phyloP scores from a whole-genome alignment of 2,797 vertebrate species.

The Sparidentex hasta region DNA sequence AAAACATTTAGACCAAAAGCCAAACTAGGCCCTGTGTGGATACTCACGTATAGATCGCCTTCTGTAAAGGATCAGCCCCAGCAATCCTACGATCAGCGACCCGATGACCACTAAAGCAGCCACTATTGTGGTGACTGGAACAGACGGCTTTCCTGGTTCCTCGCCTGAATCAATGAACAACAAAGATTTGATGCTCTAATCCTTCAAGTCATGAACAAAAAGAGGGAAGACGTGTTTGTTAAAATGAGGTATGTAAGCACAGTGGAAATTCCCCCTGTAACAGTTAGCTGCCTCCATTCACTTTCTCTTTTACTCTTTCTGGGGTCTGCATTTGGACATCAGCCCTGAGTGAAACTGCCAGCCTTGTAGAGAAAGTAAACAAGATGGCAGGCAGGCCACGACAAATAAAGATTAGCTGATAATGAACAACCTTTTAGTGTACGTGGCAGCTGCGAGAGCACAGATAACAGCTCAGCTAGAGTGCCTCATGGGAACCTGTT shows the following conservation, averaged over 20 bases:
- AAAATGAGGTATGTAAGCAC: not conserved
- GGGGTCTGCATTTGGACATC: not conserved
- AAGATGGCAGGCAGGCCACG: accelerated
- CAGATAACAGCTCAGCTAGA: not conserved
- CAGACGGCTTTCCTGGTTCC: accelerated
- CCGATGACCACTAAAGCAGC: conserved; percentile 79
- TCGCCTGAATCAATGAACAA: accelerated
- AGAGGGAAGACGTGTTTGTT: not conserved
- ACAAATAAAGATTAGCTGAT: not conserved
- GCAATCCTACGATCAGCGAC: conserved; percentile 71
- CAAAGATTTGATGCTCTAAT: accelerated
- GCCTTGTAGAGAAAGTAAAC: not conserved
- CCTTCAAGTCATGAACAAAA: not conserved
- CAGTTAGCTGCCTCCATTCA: not conserved
- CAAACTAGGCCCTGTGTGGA: not conserved
- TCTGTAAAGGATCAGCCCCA: conserved; percentile 28
- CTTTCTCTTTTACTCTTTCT: conserved; percentile 5
- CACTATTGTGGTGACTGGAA: not conserved
- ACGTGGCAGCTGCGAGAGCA: not conserved
- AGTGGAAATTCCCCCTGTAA: not conserved
- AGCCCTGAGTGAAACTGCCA: accelerated
- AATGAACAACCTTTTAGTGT: not conserved
- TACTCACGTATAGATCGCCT: conserved; percentile 66
- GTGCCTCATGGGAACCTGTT: accelerated
- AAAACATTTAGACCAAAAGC: not conserved